A percentile compares a stretch with the other conserved stretches of the same genome.
These are phyloP conservation scores for Mactra quadrangularis DNA, from an alignment of 1,140 invertebrate species.

Conservation along the genomic window DNA sequence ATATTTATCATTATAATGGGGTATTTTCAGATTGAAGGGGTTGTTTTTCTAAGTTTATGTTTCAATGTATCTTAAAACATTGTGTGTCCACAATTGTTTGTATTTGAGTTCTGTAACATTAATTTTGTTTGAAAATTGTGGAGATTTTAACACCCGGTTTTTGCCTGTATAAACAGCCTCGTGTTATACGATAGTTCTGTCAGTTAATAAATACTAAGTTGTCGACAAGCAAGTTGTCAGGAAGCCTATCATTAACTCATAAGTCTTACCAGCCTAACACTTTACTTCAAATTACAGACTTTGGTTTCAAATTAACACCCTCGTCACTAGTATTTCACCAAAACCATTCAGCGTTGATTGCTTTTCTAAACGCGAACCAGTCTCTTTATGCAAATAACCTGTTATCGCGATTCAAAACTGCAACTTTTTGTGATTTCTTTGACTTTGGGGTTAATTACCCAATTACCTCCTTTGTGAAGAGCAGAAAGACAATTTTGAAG, in stretches of 20 bases:
- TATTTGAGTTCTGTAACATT: no score
- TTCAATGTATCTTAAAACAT: no score
- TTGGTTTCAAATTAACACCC: not conserved
- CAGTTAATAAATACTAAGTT: conserved; percentile 21
- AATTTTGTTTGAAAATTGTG: not conserved
- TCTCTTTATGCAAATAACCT: conserved; percentile 35
- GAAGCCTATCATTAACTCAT: conserved; percentile 27
- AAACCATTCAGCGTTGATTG: conserved; percentile 25
- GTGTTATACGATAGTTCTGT: not conserved
- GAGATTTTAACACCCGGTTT: not conserved
- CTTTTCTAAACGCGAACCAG: conserved; percentile 20
- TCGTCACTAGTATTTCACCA: conserved; percentile 22
- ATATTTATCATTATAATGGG: no score
- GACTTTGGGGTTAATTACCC: conserved; percentile 36
- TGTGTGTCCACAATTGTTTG: no score
- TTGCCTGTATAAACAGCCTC: not conserved
- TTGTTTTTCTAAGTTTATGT: no score
- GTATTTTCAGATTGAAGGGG: no score
- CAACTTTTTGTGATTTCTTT: conserved; percentile 30
- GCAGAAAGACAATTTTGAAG: conserved; percentile 4
- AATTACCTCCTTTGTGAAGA: conserved; percentile 33
- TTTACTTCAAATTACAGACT: conserved; percentile 27
- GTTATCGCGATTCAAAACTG: conserved; percentile 41
- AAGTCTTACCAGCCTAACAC: conserved; percentile 26
- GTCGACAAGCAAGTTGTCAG: not conserved